Conservation (phyloP, 2,888 invertebrate species). For the Leptinotarsa rubiginosa region DNA sequence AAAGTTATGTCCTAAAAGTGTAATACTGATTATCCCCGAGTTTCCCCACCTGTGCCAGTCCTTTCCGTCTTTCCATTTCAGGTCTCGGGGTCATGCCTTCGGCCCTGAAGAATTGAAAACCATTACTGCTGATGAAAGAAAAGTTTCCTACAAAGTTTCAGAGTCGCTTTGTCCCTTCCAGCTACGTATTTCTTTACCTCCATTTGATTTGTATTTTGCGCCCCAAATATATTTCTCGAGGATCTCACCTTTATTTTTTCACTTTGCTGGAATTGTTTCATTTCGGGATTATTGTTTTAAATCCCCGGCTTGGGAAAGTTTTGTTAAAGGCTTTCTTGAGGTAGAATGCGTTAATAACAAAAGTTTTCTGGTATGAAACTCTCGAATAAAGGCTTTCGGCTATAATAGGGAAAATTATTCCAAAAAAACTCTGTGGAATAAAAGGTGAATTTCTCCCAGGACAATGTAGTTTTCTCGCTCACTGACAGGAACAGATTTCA, state of each 20-base stretch:
- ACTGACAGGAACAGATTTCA: conserved; percentile 9
- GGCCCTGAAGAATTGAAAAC: conserved; percentile 65
- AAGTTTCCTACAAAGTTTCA: conserved; percentile 65
- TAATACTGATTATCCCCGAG: conserved; percentile 45
- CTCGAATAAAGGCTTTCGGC: conserved; percentile 26
- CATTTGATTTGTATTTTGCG: conserved; percentile 63
- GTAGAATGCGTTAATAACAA: conserved; percentile 48
- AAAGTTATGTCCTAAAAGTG: conserved; percentile 52
- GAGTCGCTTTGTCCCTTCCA: conserved; percentile 64
- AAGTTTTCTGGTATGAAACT: conserved; percentile 41
- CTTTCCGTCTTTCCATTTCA: conserved; percentile 33
- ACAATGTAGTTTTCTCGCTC: conserved; percentile 13
- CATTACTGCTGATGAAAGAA: conserved; percentile 67
- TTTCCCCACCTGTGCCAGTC: conserved; percentile 43
- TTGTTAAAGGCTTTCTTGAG: conserved; percentile 42
- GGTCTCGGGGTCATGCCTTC: conserved; percentile 54
- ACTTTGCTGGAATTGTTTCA: conserved; percentile 59
- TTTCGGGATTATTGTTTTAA: conserved; percentile 53
- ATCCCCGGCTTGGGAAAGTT: conserved; percentile 47
- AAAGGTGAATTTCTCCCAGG: conserved; percentile 24
- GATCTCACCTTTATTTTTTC: conserved; percentile 61
- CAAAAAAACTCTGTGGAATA: conserved; percentile 15
- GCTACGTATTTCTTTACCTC: conserved; percentile 59
- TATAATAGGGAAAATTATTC: conserved; percentile 29
- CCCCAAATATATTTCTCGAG: conserved; percentile 51